Conservation (phyloP, 2,113 vertebrate species). For the Chaetura pelagica region DNA sequence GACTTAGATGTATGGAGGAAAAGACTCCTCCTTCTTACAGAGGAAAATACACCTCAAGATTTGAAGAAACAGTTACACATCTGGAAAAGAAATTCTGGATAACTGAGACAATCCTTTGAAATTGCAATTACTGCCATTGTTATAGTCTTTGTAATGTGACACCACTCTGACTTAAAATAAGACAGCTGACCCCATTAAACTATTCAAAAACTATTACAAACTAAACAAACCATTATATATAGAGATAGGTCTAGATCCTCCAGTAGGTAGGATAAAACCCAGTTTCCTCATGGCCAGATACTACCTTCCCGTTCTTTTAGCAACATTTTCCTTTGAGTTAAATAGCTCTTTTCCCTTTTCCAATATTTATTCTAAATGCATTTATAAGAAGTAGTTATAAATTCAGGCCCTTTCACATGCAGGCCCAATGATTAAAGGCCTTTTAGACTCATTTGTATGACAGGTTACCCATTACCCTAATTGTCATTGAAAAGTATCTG, state of each 20-base stretch:
- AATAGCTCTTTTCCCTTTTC: neutral
- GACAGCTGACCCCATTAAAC: neutral
- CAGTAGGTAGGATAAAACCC: neutral
- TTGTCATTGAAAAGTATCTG: slow-evolving; percentile 9
- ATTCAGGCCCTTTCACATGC: slow-evolving; percentile 27
- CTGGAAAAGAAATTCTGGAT: neutral
- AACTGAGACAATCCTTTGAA: neutral
- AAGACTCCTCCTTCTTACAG: neutral
- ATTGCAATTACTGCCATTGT: neutral
- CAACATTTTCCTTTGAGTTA: neutral
- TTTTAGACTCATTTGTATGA: slow-evolving; percentile 33
- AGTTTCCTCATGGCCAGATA: neutral
- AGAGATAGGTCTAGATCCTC: neutral
- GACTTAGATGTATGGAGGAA: neutral
- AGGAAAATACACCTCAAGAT: neutral
- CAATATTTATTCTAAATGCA: slow-evolving; percentile 28
- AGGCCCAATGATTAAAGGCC: slow-evolving; percentile 20
- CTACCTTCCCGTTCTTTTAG: neutral
- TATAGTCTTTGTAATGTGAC: neutral
- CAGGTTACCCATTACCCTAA: slow-evolving; percentile 36
- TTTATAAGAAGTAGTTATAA: slow-evolving; percentile 30
- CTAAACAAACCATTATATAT: too few species aligned
- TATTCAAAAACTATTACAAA: neutral
- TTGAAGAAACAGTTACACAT: neutral
- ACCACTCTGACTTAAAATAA: neutral